Conservation (phyloP, 2,888 invertebrate species). For the Watsonalla cultraria region DNA sequence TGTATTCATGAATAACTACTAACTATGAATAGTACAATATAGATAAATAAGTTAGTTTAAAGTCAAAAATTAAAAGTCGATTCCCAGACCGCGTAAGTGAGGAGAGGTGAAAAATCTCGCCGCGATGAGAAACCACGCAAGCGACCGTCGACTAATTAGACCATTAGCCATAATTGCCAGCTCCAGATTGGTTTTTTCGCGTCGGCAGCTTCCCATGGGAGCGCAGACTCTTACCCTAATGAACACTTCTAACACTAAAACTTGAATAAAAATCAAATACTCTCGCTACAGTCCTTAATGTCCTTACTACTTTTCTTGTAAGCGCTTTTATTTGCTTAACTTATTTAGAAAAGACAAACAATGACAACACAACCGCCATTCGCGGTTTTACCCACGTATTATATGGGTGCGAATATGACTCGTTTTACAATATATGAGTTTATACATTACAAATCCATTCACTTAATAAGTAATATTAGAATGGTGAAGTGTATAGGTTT, state of each 20-base stretch:
- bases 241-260: constrained; percentile 49
- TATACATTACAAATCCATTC: no score
- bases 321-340: not conserved
- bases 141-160: constrained; percentile 55
- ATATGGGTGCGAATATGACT: no score
- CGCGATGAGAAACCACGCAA: constrained; percentile 32
- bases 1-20: no score
- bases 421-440: no score
- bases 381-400: no score
- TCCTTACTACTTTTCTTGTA: constrained; percentile 17
- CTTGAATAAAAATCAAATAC: constrained; percentile 34
- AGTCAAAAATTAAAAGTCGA: constrained; percentile 43
- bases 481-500: no score
- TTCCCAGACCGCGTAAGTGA: constrained; percentile 44
- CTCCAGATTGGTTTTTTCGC: constrained; percentile 74
- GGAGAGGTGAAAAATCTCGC: constrained; percentile 51
- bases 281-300: constrained; percentile 23
- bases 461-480: no score
- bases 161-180: constrained; percentile 72
- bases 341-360: not conserved
- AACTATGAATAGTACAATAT: no score
- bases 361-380: no score
- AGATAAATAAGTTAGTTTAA: constrained; percentile 2
- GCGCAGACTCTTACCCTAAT: constrained; percentile 56
- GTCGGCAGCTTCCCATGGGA: constrained; percentile 65